phyloP scores from a whole-genome alignment of 2,797 vertebrate species.

The Podargus strigoides region DNA sequence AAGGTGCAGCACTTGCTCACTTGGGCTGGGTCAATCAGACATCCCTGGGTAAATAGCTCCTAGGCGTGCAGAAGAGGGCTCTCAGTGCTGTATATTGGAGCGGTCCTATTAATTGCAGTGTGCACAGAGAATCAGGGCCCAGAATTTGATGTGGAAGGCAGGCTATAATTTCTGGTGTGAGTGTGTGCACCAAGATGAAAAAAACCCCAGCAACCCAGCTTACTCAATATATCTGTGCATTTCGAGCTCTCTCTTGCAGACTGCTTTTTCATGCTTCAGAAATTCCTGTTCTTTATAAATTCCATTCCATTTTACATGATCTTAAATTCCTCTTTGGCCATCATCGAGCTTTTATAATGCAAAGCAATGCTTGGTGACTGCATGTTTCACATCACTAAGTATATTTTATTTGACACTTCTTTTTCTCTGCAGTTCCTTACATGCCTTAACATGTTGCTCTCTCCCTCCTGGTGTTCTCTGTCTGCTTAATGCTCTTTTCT shows the following conservation, averaged over 20 bases:
- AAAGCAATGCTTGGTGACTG: constrained; percentile 20
- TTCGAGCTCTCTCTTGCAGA: not conserved
- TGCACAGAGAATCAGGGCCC: not conserved
- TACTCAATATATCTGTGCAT: not conserved
- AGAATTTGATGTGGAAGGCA: not conserved
- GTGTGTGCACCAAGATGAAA: not conserved
- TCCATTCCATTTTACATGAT: constrained; percentile 47
- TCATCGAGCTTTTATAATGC: constrained; percentile 34
- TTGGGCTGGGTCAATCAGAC: not conserved
- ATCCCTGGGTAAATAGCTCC: not conserved
- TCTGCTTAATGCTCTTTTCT: constrained; percentile 49
- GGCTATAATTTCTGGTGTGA: not conserved
- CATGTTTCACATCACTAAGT: constrained; percentile 51
- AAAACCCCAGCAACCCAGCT: fast-evolving
- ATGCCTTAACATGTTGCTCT: constrained; percentile 32
- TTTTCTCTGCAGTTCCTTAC: constrained; percentile 22
- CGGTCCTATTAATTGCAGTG: not conserved
- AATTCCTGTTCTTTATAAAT: constrained; percentile 25
- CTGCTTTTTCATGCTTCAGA: constrained; percentile 42
- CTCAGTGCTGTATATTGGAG: not conserved
- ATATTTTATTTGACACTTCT: constrained; percentile 59
- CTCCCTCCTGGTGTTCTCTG: constrained; percentile 28
- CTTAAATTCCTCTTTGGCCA: constrained; percentile 36
- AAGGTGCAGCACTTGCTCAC: fast-evolving
- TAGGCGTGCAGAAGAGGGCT: not conserved